Evolutionary conservation across 2,113 vertebrate species (phyloP).

Genomic region (Tachycineta bicolor): DNA sequence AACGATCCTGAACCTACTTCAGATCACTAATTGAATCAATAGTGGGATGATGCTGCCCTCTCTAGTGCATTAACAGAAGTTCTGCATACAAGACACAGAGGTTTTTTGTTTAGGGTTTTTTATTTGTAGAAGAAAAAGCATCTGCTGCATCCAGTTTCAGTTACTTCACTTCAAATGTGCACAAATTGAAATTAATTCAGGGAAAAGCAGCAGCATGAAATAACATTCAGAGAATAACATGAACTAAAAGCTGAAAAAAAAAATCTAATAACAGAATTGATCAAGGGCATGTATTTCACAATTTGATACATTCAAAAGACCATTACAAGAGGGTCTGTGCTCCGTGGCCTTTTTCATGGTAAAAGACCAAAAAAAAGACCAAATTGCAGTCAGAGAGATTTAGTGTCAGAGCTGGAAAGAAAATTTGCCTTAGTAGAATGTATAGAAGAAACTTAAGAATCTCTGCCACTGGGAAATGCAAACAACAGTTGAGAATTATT

Average conservation of each 20-base stretch:
- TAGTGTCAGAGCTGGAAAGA: background rate
- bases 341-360: background rate
- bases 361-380: background rate
- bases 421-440: background rate
- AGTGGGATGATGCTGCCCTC: slow-evolving; percentile 25
- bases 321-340: background rate
- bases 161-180: background rate
- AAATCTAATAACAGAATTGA: background rate
- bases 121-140: background rate
- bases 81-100: background rate
- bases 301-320: background rate
- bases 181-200: background rate
- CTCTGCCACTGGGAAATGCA: background rate
- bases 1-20: background rate
- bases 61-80: background rate
- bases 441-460: background rate
- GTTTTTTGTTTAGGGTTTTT: background rate
- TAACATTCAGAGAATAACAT: background rate
- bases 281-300: background rate
- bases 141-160: background rate
- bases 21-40: background rate
- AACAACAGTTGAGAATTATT: background rate
- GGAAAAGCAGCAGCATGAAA: background rate
- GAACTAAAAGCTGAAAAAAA: background rate
- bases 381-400: background rate